Base-by-base conservation (phyloP, 1,140 invertebrate species). In the Drosophila kohkoa region DNA sequence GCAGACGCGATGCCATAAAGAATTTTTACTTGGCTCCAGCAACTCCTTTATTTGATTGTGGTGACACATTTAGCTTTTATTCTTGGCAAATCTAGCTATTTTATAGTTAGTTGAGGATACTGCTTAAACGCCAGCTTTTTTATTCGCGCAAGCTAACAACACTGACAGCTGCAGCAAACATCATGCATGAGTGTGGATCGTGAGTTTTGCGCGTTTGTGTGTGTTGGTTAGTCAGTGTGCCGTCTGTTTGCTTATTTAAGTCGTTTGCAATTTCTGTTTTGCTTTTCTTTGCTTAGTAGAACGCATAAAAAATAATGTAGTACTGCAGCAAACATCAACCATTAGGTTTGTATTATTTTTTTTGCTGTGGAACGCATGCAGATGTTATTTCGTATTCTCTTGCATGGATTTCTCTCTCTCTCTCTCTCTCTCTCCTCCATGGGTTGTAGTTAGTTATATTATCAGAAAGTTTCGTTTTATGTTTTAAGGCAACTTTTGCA, bases 231-330 rank as follows among this genome's bases (percentile, higher is more conserved):
- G 35, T n/a, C 35, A 45, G 32, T 66, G 41, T 52, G 64, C 66
- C 59, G 64, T 70, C 64, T 87, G 77, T 87, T 88, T 87, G 76
- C 82, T 87, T 87, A 88, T 87, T 87, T 88, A 87, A 87, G 82
- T 87, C 82, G 66, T 88, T 87, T 88, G 83, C 82, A 87, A 88
- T 82, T 88, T 87, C 75, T 86, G 79, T 80, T 79, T 73, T 82
- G 81, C 82, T 87, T 88, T 75, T 78, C 85, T 83, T 88, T 89
- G 81, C 81, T 72, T 70, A 83, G 77, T 52, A 25, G 66, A 75
- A 88, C 83, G 80, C 83, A 83, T 88, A 88, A 88, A 88, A 87
- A 88, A 88, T 83, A 89, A 83, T 73, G 78, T 58, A 67, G 60
- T 75, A 72, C 79, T 87, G 80, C 85, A 72, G 54, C 52, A 66